These are phyloP conservation scores for Pseudobourletiella spinata DNA, from an alignment of 1,140 invertebrate genomes.

Conservation along the genomic window DNA sequence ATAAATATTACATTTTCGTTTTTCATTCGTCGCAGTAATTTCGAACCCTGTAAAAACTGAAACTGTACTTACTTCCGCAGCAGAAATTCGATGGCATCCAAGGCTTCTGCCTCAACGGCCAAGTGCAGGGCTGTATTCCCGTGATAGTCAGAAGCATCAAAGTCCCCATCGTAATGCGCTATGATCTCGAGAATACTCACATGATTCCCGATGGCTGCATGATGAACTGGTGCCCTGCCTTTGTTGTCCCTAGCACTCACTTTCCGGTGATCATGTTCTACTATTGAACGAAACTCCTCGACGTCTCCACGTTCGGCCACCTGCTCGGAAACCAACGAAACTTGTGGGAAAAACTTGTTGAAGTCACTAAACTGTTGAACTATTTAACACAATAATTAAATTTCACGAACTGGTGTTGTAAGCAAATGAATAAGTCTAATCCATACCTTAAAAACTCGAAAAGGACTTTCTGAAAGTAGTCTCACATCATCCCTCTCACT, in stretches of 20 bases:
- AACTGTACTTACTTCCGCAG: constrained; percentile 52
- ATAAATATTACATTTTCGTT: neutral
- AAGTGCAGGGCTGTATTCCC: constrained; percentile 75
- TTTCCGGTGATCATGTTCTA: constrained; percentile 55
- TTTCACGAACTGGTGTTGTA: constrained; percentile 10
- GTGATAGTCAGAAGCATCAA: constrained; percentile 60
- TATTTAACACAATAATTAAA: neutral
- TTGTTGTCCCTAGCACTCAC: constrained; percentile 57
- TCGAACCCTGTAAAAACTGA: neutral
- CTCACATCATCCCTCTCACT: no score
- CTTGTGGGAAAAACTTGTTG: neutral
- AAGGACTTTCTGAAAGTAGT: neutral
- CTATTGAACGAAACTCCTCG: constrained; percentile 59
- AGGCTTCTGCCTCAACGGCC: constrained; percentile 61
- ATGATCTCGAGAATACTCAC: constrained; percentile 66
- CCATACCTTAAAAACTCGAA: constrained; percentile 1
- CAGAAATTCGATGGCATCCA: constrained; percentile 60
- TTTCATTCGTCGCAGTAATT: neutral
- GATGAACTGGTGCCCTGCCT: constrained; percentile 63
- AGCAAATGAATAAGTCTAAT: no score
- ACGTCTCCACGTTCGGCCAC: constrained; percentile 42
- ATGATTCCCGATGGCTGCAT: constrained; percentile 64
- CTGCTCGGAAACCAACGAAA: constrained; percentile 42
- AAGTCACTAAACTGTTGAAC: neutral
- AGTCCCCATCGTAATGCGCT: constrained; percentile 53